These are phyloP conservation scores for Myotis planiceps DNA, from an alignment of 2,797 vertebrate species.

Conservation along the genomic window DNA sequence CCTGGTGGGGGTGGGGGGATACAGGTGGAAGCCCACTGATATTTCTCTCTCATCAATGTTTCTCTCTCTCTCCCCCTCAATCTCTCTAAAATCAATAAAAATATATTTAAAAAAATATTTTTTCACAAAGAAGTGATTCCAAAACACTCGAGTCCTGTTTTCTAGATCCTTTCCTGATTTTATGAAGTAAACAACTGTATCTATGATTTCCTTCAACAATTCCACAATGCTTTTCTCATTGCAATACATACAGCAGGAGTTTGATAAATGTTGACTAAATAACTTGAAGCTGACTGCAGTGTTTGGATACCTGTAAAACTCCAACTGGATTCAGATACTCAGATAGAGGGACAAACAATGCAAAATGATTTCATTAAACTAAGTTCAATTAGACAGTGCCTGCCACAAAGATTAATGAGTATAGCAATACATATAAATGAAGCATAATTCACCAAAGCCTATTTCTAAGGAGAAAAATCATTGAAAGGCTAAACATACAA, in stretches of 20 bases:
- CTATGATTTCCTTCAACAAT: neutral
- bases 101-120: too few species aligned
- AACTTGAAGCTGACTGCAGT: neutral
- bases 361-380: slow-evolving; percentile 30
- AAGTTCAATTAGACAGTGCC: slow-evolving; percentile 6
- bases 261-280: slow-evolving; percentile 37
- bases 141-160: neutral
- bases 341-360: neutral
- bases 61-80: too few species aligned
- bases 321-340: neutral
- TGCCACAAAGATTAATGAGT: slow-evolving; percentile 15
- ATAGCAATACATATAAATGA: slow-evolving; percentile 16
- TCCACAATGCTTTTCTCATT: neutral
- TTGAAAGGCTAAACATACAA: neutral
- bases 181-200: neutral
- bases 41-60: too few species aligned
- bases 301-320: slow-evolving; percentile 1
- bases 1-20: too few species aligned
- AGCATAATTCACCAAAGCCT: slow-evolving; percentile 11
- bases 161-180: neutral
- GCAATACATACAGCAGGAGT: neutral
- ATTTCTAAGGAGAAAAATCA: slow-evolving; percentile 20
- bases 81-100: too few species aligned
- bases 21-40: too few species aligned
- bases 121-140: neutral